Percentiles rank a stretch among this genome's conserved stretches.
Conservation (phyloP, 37 sponge, comb jelly and placozoan genomes). For the Aplysina aerophoba region DNA sequence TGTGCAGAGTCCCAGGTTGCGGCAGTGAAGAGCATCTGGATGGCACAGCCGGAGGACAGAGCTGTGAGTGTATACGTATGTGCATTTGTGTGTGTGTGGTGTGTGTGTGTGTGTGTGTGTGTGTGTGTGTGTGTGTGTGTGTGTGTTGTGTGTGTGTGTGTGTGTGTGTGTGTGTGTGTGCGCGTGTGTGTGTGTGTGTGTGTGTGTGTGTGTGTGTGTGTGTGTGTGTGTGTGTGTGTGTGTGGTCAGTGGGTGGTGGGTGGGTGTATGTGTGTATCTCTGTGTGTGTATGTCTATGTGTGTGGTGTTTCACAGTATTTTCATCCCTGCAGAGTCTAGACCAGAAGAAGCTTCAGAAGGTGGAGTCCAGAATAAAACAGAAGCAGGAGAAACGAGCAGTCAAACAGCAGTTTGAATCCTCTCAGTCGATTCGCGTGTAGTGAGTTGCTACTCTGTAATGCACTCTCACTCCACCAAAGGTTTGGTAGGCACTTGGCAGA, state of each 20-base stretch:
- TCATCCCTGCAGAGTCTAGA: slow-evolving; percentile 53
- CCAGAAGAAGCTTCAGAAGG: slow-evolving; percentile 83
- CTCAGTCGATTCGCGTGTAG: background rate
- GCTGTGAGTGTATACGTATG: slow-evolving; percentile 32
- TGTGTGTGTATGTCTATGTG: background rate
- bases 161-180: no score
- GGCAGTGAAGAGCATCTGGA: slow-evolving; percentile 48
- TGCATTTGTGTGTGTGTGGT: background rate
- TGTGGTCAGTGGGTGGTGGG: no score
- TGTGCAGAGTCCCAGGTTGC: slow-evolving; percentile 22
- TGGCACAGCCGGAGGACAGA: slow-evolving; percentile 14
- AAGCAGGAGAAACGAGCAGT: slow-evolving; percentile 77
- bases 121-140: no score
- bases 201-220: no score
- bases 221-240: no score
- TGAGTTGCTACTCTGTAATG: background rate
- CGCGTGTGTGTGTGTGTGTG: no score
- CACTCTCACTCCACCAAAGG: no score
- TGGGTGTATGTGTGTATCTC: background rate
- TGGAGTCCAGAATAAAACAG: slow-evolving; percentile 74
- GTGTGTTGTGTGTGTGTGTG: no score
- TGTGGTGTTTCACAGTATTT: background rate
- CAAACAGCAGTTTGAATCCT: slow-evolving; percentile 16
- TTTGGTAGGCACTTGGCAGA: no score
- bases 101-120: no score